Conservation (phyloP, 2,113 vertebrate species). For the Alouatta palliata region DNA sequence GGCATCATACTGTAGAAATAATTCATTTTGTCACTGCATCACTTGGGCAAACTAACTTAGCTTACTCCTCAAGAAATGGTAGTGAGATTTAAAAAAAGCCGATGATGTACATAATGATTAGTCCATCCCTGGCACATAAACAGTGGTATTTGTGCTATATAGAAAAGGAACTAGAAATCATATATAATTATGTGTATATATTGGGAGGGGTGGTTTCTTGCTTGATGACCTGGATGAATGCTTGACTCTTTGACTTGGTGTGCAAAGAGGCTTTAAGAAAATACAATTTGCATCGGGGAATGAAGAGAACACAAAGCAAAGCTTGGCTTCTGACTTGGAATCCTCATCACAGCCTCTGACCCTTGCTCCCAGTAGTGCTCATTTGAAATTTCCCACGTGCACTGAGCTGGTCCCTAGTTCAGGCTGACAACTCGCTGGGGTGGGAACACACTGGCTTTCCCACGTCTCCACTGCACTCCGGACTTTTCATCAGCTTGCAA, state of each 20-base stretch:
- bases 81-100: neutral
- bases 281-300: neutral
- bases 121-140: neutral
- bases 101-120: neutral
- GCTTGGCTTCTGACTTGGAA: constrained; percentile 49
- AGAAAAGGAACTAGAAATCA: neutral
- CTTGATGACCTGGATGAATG: neutral
- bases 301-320: constrained; percentile 34
- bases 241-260: neutral
- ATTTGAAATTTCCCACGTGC: constrained; percentile 56
- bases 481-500: neutral
- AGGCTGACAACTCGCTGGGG: constrained; percentile 10
- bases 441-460: constrained; percentile 37
- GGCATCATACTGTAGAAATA: neutral
- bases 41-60: neutral
- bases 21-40: neutral
- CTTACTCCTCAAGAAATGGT: neutral
- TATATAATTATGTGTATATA: neutral
- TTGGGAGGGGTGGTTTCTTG: neutral
- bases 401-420: neutral
- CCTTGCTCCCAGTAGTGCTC: constrained; percentile 42
- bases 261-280: constrained; percentile 2
- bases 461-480: neutral
- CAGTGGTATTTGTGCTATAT: neutral
- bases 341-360: constrained; percentile 47